Base-by-base conservation (phyloP, 2,888 invertebrate genomes). In the Hesperia comma region DNA sequence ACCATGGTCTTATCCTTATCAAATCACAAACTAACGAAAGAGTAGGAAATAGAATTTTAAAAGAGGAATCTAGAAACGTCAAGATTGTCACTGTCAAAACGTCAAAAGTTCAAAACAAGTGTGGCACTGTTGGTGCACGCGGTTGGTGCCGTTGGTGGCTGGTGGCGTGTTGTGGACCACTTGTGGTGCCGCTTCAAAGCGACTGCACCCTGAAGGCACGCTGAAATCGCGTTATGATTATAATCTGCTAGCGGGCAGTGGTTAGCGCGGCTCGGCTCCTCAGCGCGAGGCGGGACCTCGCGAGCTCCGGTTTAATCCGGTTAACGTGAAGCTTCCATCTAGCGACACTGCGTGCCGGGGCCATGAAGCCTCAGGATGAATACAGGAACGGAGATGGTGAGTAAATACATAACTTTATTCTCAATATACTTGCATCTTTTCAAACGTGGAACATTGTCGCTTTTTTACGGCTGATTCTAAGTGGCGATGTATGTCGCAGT, bases 371-470 rank as follows among this genome's bases (percentile, higher is more conserved):
- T 57, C 83, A 79, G 64, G 83, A 87, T 73, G 82, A 82, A 72
- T 82, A 77, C 78, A 79, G 80, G 70, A 88, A 89, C 76, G 88
- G 88, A 41, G 86, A 88, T 69, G 87, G 87, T 87, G 72, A 87
- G 86, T 73, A 54, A 43, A 8, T n/a, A 15, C 12, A 40, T 21
- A 37, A 2, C 12, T 37, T 37, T 12, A 8, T 37, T 37, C 12
- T n/a, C 12, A 51, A 51, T 10, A 26, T 21, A 46, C 15, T 10
- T 4, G 19, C 49, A 46, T n/a, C 2, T 4, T 49, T 12, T n/a
- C 12, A 51, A 21, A 14, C 15, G 6, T 6, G 15, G 21, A 19
- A 10, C 17, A 17, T 10, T 26, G 26, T 26, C 26, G 26, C 7
- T 19, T 8, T 0, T 21, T 51, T 51, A 14, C 21, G 14, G 19